phyloP scores from a whole-genome alignment of 2,797 vertebrate genomes.

The Molossus alvarezi region DNA sequence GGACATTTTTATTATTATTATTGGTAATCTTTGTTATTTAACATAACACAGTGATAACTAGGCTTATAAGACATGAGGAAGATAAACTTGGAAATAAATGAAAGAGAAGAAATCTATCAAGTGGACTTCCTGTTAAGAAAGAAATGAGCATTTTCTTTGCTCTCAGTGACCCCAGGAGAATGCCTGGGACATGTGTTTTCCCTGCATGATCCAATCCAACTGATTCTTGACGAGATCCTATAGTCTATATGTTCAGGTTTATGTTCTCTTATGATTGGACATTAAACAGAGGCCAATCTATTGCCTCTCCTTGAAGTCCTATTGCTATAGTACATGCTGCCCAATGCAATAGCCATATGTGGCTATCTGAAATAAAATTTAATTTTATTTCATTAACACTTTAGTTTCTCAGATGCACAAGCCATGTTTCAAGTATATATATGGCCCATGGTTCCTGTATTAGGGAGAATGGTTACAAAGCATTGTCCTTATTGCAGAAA shows the following conservation, averaged over 20 bases:
- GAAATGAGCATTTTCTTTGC: background rate
- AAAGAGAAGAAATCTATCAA: background rate
- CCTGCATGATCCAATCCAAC: fast-evolving
- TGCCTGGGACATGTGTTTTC: background rate
- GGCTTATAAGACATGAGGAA: background rate
- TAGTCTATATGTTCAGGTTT: background rate
- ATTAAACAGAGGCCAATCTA: background rate
- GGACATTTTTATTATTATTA: background rate
- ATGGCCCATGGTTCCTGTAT: background rate
- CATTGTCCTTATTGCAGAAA: background rate
- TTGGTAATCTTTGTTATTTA: background rate
- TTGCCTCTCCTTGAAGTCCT: background rate
- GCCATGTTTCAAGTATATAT: background rate
- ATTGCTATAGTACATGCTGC: background rate
- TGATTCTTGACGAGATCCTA: background rate
- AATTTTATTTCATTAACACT: background rate
- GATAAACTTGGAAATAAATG: background rate
- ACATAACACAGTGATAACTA: background rate
- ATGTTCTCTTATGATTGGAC: background rate
- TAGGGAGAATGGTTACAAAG: background rate
- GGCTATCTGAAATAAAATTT: background rate
- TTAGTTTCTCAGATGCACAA: background rate
- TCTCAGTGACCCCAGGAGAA: background rate
- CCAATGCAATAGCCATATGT: background rate
- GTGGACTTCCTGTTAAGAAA: background rate